Percentiles rank a stretch among this genome's conserved stretches.
Evolutionary conservation across 1,140 invertebrate genomes (phyloP).

Genomic region (Euschistus heros): DNA sequence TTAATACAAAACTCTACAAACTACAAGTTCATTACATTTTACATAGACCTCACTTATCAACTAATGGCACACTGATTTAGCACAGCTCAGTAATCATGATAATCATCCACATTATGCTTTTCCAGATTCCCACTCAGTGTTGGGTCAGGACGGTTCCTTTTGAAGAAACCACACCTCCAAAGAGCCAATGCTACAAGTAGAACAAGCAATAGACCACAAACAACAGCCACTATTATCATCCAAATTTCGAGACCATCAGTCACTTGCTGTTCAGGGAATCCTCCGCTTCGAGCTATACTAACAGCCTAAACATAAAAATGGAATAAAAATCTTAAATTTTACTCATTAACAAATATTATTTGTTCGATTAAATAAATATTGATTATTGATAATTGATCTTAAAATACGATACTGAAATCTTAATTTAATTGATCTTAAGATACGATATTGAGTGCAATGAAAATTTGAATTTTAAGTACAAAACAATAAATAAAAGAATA

Average conservation of each 20-base stretch:
- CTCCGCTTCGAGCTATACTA: constrained; percentile 68
- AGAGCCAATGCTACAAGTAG: constrained; percentile 62
- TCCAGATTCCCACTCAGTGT: constrained; percentile 61
- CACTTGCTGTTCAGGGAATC: constrained; percentile 48
- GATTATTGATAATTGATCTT: neutral
- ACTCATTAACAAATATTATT: no score
- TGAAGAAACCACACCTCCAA: constrained; percentile 85
- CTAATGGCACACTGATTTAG: no score
- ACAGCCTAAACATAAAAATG: constrained; percentile 48
- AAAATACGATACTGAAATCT: no score
- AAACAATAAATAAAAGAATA: no score
- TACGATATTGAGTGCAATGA: no score
- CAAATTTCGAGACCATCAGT: constrained; percentile 62
- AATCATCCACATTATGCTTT: constrained; percentile 60
- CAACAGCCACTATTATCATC: constrained; percentile 69
- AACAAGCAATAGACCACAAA: constrained; percentile 66
- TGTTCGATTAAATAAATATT: no score
- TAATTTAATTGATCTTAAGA: no score
- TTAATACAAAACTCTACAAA: no score
- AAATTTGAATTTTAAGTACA: no score
- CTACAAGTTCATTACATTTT: no score
- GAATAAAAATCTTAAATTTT: constrained; percentile 21
- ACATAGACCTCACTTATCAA: no score
- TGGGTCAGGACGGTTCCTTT: constrained; percentile 61
- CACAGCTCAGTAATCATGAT: constrained; percentile 27